A percentile compares a stretch with the other conserved stretches of the same genome.
Conservation (phyloP, 2,797 vertebrate genomes). For the Peromyscus attwateri region DNA sequence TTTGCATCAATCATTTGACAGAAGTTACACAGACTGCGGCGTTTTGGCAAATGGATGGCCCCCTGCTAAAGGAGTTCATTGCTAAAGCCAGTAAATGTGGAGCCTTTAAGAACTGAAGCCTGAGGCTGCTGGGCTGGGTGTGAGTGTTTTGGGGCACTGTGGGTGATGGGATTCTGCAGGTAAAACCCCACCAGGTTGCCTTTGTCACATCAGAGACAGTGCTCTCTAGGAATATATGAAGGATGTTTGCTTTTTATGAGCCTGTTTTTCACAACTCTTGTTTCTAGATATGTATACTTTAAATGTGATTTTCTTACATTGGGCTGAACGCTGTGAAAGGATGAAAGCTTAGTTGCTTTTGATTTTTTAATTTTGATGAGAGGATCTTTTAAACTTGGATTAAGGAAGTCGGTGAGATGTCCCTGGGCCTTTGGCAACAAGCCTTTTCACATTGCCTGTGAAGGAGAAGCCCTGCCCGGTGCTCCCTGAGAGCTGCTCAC, state of each 20-base stretch:
- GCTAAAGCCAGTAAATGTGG: conserved; percentile 98
- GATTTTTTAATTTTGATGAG: conserved; percentile 1
- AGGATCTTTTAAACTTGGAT: conserved; percentile 48
- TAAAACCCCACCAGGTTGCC: conserved; percentile 20
- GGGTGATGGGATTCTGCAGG: conserved; percentile 58
- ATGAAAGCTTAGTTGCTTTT: conserved; percentile 42
- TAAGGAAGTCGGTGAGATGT: background rate
- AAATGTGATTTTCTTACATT: conserved; percentile 50
- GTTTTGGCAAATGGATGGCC: conserved; percentile 98
- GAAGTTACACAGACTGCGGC: conserved; percentile 97
- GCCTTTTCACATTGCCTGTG: background rate
- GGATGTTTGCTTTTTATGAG: conserved; percentile 34
- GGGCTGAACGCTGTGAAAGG: conserved; percentile 44
- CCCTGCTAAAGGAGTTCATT: conserved; percentile 98
- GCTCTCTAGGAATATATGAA: conserved; percentile 51
- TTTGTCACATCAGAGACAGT: background rate
- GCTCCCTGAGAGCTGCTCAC: conserved; percentile 50
- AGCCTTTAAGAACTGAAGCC: conserved; percentile 97
- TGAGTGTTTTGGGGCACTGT: conserved; percentile 8
- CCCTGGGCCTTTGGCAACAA: fast-evolving
- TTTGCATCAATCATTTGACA: conserved; percentile 98
- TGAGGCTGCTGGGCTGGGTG: conserved; percentile 71
- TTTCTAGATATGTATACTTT: conserved; percentile 48
- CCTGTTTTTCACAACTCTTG: conserved; percentile 34
- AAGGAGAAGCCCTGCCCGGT: fast-evolving